Evolutionary conservation across 2,888 invertebrate genomes (phyloP).

Genomic region (Hirtodrosophila confusa): DNA sequence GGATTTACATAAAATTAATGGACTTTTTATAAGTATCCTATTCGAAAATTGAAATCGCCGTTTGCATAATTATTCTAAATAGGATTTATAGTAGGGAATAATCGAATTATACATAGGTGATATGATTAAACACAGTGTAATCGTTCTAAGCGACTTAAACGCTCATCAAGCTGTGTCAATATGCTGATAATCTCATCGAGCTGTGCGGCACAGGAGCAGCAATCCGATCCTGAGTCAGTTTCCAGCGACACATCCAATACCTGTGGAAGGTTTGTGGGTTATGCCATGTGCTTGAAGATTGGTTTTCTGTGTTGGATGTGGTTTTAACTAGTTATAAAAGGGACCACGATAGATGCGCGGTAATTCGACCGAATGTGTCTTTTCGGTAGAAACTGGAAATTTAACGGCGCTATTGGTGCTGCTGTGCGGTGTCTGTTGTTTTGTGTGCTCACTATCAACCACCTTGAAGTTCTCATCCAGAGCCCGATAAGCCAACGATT

Average conservation of each 20-base stretch:
- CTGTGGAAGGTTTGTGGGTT: constrained; percentile 64
- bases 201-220: constrained; percentile 54
- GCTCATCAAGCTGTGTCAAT: constrained; percentile 47
- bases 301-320: constrained; percentile 25
- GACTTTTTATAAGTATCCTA: no score
- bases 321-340: constrained; percentile 38
- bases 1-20: no score
- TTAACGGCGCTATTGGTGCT: not conserved
- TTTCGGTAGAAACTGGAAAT: constrained; percentile 4
- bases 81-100: constrained; percentile 4
- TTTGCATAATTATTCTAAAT: constrained; percentile 9
- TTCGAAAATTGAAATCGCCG: not conserved
- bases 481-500: constrained; percentile 72
- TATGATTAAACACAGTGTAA: constrained; percentile 22
- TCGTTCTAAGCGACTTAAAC: constrained; percentile 55
- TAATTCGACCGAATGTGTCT: constrained; percentile 13
- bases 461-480: constrained; percentile 80
- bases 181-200: constrained; percentile 48
- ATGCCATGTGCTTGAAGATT: constrained; percentile 32
- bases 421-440: constrained; percentile 38
- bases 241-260: constrained; percentile 64
- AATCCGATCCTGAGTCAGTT: constrained; percentile 43
- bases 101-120: not conserved
- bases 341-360: constrained; percentile 15
- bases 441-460: constrained; percentile 77